These are phyloP conservation scores for Danaus melanippus DNA, from an alignment of 1,140 invertebrate genomes.

Conservation along the genomic window DNA sequence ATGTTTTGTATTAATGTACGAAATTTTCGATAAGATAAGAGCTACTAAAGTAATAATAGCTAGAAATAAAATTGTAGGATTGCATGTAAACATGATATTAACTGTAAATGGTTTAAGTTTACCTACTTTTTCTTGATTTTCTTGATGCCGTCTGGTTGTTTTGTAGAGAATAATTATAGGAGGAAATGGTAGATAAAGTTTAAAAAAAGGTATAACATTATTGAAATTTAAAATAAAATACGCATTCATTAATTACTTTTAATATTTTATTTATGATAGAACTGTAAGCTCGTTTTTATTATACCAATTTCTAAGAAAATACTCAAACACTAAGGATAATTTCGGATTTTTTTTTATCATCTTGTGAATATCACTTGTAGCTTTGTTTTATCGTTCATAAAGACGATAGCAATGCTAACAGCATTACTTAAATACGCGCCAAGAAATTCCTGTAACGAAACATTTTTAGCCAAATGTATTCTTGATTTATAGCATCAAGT, in stretches of 20 bases:
- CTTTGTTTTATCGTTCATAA: slow-evolving; percentile 27
- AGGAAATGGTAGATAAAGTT: slow-evolving; percentile 7
- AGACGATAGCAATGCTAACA: slow-evolving; percentile 21
- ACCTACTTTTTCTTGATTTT: slow-evolving; percentile 51
- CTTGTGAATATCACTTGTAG: slow-evolving; percentile 26
- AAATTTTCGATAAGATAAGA: slow-evolving; percentile 62
- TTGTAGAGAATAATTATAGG: slow-evolving; percentile 35
- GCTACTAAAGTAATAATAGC: slow-evolving; percentile 46
- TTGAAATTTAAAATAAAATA: too few relatives aligned
- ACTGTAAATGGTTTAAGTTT: slow-evolving; percentile 55
- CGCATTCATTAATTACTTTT: too few relatives aligned
- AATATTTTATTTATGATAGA: too few relatives aligned
- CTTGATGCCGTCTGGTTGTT: slow-evolving; percentile 37
- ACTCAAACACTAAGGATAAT: too few relatives aligned
- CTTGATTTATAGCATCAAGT: slow-evolving; percentile 23
- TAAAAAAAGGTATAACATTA: too few relatives aligned
- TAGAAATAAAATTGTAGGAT: slow-evolving; percentile 68
- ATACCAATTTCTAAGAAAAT: too few relatives aligned
- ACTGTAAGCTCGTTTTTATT: too few relatives aligned
- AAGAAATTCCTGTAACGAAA: slow-evolving; percentile 30
- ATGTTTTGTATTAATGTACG: slow-evolving; percentile 56
- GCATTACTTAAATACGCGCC: slow-evolving; percentile 30
- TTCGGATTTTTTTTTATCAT: slow-evolving; percentile 6
- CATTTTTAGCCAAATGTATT: slow-evolving; percentile 27
- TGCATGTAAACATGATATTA: slow-evolving; percentile 65